Conservation (phyloP, 2,888 invertebrate genomes). For the Apotomis capreana region DNA sequence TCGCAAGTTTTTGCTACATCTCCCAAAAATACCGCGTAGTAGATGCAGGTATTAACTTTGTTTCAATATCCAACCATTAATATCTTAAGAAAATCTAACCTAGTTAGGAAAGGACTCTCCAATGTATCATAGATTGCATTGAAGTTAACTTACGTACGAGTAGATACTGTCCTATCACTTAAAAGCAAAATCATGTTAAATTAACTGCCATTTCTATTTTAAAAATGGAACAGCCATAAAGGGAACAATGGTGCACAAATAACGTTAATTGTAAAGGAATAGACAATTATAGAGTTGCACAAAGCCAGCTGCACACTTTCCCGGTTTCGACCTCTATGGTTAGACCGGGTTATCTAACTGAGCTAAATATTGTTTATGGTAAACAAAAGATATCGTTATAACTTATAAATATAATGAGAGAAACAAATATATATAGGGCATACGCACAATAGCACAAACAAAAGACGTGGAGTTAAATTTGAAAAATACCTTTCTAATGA, state of each 20-base stretch:
- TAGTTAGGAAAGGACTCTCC: not conserved
- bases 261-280: conserved; percentile 39
- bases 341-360: conserved; percentile 9
- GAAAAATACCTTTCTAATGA: no score
- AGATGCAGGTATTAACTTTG: no score
- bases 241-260: conserved; percentile 38
- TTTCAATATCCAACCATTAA: no score
- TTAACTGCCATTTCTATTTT: not conserved
- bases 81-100: no score
- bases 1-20: no score
- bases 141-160: not conserved
- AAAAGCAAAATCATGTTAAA: conserved; percentile 34
- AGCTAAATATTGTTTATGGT: conserved; percentile 13
- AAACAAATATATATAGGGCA: no score
- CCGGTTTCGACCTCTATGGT: conserved; percentile 16
- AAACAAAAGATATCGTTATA: not conserved
- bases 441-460: no score
- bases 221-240: conserved; percentile 34
- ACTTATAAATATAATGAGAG: not conserved
- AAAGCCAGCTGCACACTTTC: conserved; percentile 38
- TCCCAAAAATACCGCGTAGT: no score
- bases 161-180: not conserved
- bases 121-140: not conserved
- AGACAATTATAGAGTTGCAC: conserved; percentile 40
- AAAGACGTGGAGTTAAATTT: no score